These are phyloP conservation scores for Myiozetetes cayanensis DNA, from an alignment of 2,113 vertebrate species.

Conservation along the genomic window DNA sequence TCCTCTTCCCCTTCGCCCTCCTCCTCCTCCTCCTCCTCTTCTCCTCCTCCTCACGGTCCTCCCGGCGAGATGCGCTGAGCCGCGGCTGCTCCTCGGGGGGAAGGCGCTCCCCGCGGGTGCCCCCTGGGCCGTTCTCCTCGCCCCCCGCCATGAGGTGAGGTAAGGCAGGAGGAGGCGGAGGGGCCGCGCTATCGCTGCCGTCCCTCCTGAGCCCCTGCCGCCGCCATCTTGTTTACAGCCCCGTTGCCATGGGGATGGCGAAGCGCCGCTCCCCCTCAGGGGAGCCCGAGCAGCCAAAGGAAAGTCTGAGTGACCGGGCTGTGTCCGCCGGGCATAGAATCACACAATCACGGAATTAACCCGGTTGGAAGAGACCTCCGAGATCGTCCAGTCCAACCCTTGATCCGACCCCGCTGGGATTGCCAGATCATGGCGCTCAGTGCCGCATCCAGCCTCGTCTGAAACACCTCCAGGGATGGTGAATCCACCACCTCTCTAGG, in stretches of 20 bases:
- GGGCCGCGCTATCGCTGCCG: accelerated
- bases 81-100: not conserved
- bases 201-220: accelerated
- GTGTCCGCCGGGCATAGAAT: too few relatives aligned
- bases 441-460: too few relatives aligned
- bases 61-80: too few relatives aligned
- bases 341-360: too few relatives aligned
- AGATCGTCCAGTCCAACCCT: too few relatives aligned
- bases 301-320: not conserved
- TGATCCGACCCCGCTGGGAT: too few relatives aligned
- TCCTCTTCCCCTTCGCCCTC: not conserved
- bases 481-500: too few relatives aligned
- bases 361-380: too few relatives aligned
- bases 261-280: accelerated
- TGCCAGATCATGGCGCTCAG: too few relatives aligned
- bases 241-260: conserved; percentile 14
- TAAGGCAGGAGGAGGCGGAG: accelerated
- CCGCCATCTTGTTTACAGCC: conserved; percentile 48
- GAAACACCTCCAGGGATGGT: too few relatives aligned
- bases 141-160: not conserved
- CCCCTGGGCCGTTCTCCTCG: not conserved
- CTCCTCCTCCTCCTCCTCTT: not conserved
- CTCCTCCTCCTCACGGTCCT: not conserved
- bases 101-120: not conserved
- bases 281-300: not conserved